These are phyloP conservation scores for Vulpes vulpes DNA, from an alignment of 2,113 vertebrate species.

Conservation along the genomic window DNA sequence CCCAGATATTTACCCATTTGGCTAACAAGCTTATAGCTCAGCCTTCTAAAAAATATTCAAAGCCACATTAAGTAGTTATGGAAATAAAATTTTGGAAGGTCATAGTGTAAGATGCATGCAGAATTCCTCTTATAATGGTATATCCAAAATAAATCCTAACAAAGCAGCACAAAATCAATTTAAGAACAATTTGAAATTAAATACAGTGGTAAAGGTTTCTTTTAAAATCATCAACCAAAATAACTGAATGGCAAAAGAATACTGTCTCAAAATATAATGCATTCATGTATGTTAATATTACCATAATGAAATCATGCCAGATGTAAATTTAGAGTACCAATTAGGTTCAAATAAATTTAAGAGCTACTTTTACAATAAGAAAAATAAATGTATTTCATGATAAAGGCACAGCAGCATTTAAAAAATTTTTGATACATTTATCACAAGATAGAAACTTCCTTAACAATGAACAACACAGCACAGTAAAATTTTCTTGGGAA, in stretches of 20 bases:
- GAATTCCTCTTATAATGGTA: slow-evolving; percentile 9
- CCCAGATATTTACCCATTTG: slow-evolving; percentile 11
- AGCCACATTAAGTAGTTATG: not conserved
- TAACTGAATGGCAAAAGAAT: slow-evolving; percentile 70
- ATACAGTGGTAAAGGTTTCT: slow-evolving; percentile 25
- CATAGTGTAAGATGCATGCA: slow-evolving; percentile 1
- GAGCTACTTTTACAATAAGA: slow-evolving; percentile 38
- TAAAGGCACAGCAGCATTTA: slow-evolving; percentile 67
- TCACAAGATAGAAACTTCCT: slow-evolving; percentile 73
- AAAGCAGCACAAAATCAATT: slow-evolving; percentile 48
- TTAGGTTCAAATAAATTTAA: slow-evolving; percentile 56
- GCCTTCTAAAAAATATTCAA: slow-evolving; percentile 33
- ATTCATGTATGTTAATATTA: slow-evolving; percentile 54
- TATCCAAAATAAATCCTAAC: slow-evolving; percentile 50
- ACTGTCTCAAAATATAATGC: slow-evolving; percentile 69
- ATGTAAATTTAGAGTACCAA: slow-evolving; percentile 60
- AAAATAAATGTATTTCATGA: slow-evolving; percentile 78
- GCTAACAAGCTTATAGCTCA: slow-evolving; percentile 46
- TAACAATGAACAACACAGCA: slow-evolving; percentile 79
- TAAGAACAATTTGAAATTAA: slow-evolving; percentile 57
- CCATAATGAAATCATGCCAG: slow-evolving; percentile 60
- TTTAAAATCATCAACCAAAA: slow-evolving; percentile 70
- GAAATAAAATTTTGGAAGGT: slow-evolving; percentile 45
- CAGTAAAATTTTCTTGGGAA: slow-evolving; percentile 79
- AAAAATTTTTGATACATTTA: slow-evolving; percentile 63